A percentile compares a stretch with the other conserved stretches of the same genome.
phyloP scores from a whole-genome alignment of 2,888 invertebrate species.

The Girardia tigrina region DNA sequence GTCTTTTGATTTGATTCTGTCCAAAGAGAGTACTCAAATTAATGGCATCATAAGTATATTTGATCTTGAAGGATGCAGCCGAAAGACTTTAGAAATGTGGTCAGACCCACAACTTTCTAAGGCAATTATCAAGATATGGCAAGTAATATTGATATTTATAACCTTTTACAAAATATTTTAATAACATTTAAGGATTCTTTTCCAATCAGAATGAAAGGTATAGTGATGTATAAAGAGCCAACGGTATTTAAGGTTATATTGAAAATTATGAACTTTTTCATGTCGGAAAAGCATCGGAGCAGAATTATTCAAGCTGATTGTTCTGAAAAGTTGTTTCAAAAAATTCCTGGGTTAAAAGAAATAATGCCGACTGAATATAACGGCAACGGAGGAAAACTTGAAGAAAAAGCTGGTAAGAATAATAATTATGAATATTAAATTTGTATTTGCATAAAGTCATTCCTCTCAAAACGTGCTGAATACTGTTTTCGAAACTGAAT shows the following conservation, averaged over 20 bases:
- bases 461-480: no score
- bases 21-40: not conserved
- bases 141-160: not conserved
- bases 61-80: not conserved
- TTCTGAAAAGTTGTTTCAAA: not conserved
- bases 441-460: no score
- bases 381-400: not conserved
- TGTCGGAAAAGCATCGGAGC: not conserved
- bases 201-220: constrained; percentile 9
- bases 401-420: constrained; percentile 3
- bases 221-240: not conserved
- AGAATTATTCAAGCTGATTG: not conserved
- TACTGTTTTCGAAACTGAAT: no score
- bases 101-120: not conserved
- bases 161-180: not conserved
- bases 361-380: not conserved
- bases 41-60: not conserved
- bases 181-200: not conserved
- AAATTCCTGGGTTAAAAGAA: not conserved
- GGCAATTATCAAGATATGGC: not conserved
- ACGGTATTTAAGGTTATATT: not conserved
- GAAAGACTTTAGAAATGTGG: not conserved
- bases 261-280: not conserved
- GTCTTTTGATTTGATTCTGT: not conserved
- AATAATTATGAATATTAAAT: no score